Evolutionary conservation across 2,888 invertebrate species (phyloP), one percentile per base, ranked within the genome.

Genomic region (Sipha maydis): DNA sequence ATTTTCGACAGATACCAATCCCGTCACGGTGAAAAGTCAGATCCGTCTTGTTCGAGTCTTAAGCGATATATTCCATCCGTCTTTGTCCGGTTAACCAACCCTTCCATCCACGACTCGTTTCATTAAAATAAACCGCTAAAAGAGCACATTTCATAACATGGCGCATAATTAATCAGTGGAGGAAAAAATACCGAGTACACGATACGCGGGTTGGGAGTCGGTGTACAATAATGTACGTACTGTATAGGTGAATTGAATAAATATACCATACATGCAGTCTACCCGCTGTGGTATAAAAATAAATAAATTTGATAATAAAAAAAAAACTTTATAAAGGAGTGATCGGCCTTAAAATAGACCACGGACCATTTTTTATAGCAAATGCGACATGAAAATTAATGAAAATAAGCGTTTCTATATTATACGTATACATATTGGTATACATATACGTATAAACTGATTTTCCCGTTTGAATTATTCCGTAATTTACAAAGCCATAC

Each of bases 151-250:
- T 7, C 41, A 21, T 11, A 41, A 3, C 25, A 38, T 9, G 14
- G 4, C 9, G 25, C 11, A 76, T n/a, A 14, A 19, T 48, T 21
- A n/a, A 76, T 28, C 69, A n/a, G 8, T 28, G 28, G 71, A 76
- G 9, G 14, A n/a, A 76, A 76, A 76, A 41, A 48, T 41, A 11
- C 41, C n/a, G 25, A 25, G 34, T 41, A 41, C 9, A 7, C 25
- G 38, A 34, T n/a, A 76, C 41, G 28, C 76, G 76, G 76, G 76
- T 48, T n/a, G 48, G 48, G 76, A 76, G 76, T n/a, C 41, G 48
- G n/a, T 41, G 19, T 76, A 61, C 25, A 61, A 61, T 61, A 61
- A 19, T 48, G 3, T 25, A 21, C 4, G 61, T 25, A 9, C 61
- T 3, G 25, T 25, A 76, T 48, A 76, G 48, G 48, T n/a, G 76